Evolutionary conservation across 2,888 invertebrate species (phyloP).

Genomic region (Calliopum simillimum): DNA sequence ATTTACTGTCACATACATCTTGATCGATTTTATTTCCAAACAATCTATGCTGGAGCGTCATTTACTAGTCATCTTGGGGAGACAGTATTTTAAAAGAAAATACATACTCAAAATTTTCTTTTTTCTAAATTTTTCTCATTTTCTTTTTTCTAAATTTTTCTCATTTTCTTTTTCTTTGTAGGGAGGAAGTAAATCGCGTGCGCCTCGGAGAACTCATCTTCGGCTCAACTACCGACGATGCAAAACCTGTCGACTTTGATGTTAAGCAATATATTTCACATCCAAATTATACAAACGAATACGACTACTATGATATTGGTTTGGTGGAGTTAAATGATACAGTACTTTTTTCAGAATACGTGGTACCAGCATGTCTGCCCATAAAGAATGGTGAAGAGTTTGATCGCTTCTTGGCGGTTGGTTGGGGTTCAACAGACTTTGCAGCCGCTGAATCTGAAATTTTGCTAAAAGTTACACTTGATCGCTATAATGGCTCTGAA

Average conservation of each 20-base stretch:
- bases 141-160: background rate
- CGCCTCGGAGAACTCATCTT: conserved; percentile 62
- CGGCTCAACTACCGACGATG: conserved; percentile 54
- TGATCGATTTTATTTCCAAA: no score
- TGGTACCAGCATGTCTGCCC: conserved; percentile 69
- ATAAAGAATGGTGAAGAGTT: conserved; percentile 43
- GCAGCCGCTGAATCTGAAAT: conserved; percentile 58
- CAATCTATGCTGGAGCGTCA: no score
- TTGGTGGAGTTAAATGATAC: conserved; percentile 66
- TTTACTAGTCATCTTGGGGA: no score
- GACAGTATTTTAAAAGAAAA: no score
- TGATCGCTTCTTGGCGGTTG: conserved; percentile 65
- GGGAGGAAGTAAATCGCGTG: conserved; percentile 55
- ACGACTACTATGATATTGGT: conserved; percentile 71
- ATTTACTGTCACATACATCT: no score
- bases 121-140: no score
- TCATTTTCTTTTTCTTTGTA: conserved; percentile 34
- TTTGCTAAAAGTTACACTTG: conserved; percentile 70
- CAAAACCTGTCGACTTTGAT: conserved; percentile 57
- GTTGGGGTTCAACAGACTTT: conserved; percentile 69
- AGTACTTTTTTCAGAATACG: conserved; percentile 63
- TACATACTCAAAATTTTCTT: no score
- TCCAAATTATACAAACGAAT: conserved; percentile 59
- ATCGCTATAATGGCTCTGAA: conserved; percentile 55
- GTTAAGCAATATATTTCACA: conserved; percentile 59